phyloP scores from a whole-genome alignment of 2,113 vertebrate species.

The Corynorhinus townsendii region DNA sequence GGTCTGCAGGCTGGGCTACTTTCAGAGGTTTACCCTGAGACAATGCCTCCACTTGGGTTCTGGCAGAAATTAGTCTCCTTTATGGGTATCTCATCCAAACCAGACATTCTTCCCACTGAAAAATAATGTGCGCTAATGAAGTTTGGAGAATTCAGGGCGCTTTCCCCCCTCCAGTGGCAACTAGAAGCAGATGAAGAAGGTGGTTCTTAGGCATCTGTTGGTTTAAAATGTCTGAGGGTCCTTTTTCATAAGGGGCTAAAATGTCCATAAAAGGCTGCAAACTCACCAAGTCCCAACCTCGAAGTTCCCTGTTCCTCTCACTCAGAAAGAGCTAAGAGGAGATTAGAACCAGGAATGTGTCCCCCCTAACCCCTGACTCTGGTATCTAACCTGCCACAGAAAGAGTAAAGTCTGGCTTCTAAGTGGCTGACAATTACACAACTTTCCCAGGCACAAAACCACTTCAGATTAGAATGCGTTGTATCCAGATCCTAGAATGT shows the following conservation, averaged over 20 bases:
- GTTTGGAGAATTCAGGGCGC: not conserved
- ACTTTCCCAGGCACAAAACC: constrained; percentile 12
- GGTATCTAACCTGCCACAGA: constrained; percentile 36
- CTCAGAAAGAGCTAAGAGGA: constrained; percentile 37
- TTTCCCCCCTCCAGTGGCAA: not conserved
- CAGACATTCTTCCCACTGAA: constrained; percentile 14
- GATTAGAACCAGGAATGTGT: constrained; percentile 60
- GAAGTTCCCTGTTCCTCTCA: not conserved
- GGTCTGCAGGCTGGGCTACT: not conserved
- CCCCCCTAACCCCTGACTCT: not conserved
- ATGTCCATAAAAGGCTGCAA: constrained; percentile 48
- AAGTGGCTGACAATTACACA: not conserved
- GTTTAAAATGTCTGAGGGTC: constrained; percentile 40
- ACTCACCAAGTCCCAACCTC: not conserved
- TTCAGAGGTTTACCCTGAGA: not conserved
- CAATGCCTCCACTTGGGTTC: not conserved
- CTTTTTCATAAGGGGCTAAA: constrained; percentile 48
- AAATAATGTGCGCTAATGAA: constrained; percentile 36
- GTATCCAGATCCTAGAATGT: not conserved
- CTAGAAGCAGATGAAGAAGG: constrained; percentile 38
- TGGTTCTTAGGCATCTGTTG: constrained; percentile 25
- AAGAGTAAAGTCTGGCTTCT: constrained; percentile 18
- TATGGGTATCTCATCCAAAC: constrained; percentile 12
- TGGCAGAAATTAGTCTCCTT: constrained; percentile 38
- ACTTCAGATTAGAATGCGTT: constrained; percentile 51